Conservation (phyloP, 2,113 vertebrate species). For the Tragelaphus strepsiceros region DNA sequence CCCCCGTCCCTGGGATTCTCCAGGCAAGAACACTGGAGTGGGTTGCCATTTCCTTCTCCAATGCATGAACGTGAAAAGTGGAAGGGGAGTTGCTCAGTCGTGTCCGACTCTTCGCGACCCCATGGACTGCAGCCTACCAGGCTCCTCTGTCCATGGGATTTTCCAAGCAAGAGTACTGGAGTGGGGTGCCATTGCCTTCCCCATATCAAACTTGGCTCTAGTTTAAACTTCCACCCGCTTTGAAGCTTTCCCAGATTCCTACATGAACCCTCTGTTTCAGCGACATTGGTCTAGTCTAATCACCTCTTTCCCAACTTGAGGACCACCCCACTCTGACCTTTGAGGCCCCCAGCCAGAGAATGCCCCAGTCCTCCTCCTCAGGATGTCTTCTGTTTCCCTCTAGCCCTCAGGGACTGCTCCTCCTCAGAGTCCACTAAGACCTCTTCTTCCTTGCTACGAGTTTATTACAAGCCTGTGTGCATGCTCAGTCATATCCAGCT, state of each 20-base stretch:
- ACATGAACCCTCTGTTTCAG: neutral
- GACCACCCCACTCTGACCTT: neutral
- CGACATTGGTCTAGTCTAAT: neutral
- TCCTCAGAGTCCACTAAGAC: neutral
- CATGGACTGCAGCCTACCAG: too few species aligned
- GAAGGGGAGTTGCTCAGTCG: too few species aligned
- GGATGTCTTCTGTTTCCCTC: neutral
- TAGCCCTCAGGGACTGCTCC: too few species aligned
- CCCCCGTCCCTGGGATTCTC: too few species aligned
- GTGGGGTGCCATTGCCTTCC: too few species aligned
- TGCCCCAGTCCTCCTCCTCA: fast-evolving
- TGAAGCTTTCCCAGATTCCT: neutral
- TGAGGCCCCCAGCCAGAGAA: neutral
- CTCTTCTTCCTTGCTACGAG: neutral
- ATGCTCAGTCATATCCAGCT: neutral
- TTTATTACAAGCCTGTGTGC: neutral
- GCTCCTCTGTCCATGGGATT: too few species aligned
- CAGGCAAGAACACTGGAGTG: too few species aligned
- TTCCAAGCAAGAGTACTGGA: too few species aligned
- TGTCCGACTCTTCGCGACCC: too few species aligned
- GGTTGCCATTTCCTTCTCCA: too few species aligned
- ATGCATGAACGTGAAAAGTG: too few species aligned
- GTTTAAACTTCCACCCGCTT: neutral
- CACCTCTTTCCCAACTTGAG: neutral
- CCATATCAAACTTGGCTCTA: neutral